Evolutionary conservation across 1,140 invertebrate genomes (phyloP).

Genomic region (Bombus balteatus): DNA sequence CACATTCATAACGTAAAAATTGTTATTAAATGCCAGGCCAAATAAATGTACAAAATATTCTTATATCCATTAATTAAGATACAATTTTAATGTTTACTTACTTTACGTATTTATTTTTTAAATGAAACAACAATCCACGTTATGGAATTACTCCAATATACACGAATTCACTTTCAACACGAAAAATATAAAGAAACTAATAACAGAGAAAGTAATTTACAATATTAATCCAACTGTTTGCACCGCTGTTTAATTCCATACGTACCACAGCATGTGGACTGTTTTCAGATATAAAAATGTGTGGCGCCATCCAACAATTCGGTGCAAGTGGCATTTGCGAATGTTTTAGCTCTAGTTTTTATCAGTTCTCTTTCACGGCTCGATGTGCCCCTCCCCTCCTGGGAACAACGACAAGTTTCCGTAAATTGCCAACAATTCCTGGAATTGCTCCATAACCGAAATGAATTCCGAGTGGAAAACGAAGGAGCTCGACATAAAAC

Average conservation of each 20-base stretch:
- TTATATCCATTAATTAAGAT: not conserved
- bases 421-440: conserved; percentile 67
- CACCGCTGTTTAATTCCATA: not conserved
- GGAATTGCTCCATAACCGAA: conserved; percentile 70
- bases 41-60: not conserved
- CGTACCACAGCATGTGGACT: no score
- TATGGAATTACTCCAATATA: no score
- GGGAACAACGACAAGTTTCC: conserved; percentile 55
- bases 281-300: conserved; percentile 50
- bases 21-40: not conserved
- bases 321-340: conserved; percentile 42
- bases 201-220: not conserved
- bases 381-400: not conserved
- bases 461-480: conserved; percentile 61
- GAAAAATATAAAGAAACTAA: not conserved
- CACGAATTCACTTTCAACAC: no score
- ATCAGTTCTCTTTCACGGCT: conserved; percentile 28
- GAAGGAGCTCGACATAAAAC: conserved; percentile 48
- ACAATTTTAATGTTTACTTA: not conserved
- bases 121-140: no score
- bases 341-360: conserved; percentile 58
- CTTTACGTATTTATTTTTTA: not conserved
- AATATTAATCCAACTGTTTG: not conserved
- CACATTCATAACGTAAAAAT: not conserved
- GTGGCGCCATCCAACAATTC: conserved; percentile 52